Evolutionary conservation across 2,888 invertebrate species (phyloP), one percentile per base, ranked within the genome.

Genomic region (Seira musarum): DNA sequence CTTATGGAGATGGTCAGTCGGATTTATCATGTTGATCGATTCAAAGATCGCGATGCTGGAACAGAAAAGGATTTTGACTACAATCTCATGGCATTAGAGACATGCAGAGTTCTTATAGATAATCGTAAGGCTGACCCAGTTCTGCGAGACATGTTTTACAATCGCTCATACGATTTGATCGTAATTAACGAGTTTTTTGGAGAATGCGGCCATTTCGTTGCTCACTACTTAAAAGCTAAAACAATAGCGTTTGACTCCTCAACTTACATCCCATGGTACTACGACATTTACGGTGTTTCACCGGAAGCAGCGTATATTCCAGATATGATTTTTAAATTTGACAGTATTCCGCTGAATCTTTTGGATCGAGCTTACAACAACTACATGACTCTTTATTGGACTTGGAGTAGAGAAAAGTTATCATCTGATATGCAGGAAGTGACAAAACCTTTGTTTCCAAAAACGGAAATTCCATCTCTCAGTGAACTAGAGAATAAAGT

Each of bases 191-290:
- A 71, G 40, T 65, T 82, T 13, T 83, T 83, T 76, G 82, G 83
- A n/a, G 85, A 85, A 63, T 84, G 85, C 66, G 85, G 84, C 2
- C 73, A 80, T 10, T 65, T 75, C 19, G 76, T 85, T 2, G 83
- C 81, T 1, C 61, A 82, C 30, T 71, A 83, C 21, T 73, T 75
- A 21, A 73, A 76, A 17, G 84, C 84, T 1, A 85, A 85, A 53
- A 82, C 67, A 35, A 83, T 84, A 1, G 67, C 71, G 10, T 85
- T 78, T 22, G 68, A 71, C 46, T 75, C 80, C 0, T 65, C 74
- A n/a, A 71, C 82, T 13, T 77, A 81, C 15, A 71, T 83, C 46
- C 72, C 82, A 0, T 84, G 83, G 82, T 83, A 74, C 46, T 84
- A 82, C 69, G 84, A 83, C n/a, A 64, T 78, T 0, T 84, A 80